Base-by-base conservation (phyloP, 2,888 invertebrate genomes). In the Parapristionchus giblindavisi region DNA sequence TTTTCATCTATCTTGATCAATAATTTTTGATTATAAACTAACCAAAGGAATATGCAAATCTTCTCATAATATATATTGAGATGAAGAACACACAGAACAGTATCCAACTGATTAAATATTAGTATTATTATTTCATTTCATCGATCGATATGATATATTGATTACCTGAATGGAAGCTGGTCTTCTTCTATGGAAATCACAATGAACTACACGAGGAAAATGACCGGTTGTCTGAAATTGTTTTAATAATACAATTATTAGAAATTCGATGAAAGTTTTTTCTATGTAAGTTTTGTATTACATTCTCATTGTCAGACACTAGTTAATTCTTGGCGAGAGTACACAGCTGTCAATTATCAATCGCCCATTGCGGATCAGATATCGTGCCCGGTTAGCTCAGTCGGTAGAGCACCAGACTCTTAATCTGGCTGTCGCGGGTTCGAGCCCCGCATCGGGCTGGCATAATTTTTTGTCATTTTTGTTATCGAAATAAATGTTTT, bases 61-160 rank as follows among this genome's bases (percentile, higher is more conserved):
- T 87, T 87, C 73, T 87, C 87, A 79, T 87, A 87, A 79, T 88
- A 88, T 77, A 88, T 84, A 81, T 87, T 87, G 56, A 87, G 80
- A 21, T 83, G 84, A 6, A 87, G 79, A 34, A 87, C 87, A 70
- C 87, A 87, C 5, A 84, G 79, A 5, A 87, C 87, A 0, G 87
- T 86, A 76, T 87, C 86, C 80, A 81, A 74, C 83, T 87, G 80
- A 17, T 32, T 48, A 48, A 6, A 3, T 29, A 66, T 63, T 14
- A 38, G 21, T 63, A 24, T 60, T 21, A 8, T 6, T 17, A 5
- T 40, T 21, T 3, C 52, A 11, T 21, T 21, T 2, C 3, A 4
- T 32, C 1, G 43, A 43, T 14, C 17, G 43, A n/a, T n/a, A n/a
- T n/a, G n/a, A n/a, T n/a, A n/a, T n/a, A n/a, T n/a, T n/a, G n/a